Percentiles rank a stretch among this genome's conserved stretches.
Conservation (phyloP, 2,888 invertebrate genomes). For the Himalopsyche kuldschensis region DNA sequence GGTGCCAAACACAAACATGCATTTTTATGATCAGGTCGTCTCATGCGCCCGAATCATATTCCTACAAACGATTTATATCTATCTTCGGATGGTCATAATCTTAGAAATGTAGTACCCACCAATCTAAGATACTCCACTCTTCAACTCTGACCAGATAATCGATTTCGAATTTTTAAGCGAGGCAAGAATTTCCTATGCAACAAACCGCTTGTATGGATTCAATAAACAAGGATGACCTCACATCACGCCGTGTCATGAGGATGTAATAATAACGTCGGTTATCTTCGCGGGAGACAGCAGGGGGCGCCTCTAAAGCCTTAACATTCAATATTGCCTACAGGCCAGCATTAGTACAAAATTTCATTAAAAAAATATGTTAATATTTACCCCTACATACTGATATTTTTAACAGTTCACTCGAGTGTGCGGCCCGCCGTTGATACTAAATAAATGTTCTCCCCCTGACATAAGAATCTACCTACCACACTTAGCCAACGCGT, state of each 20-base stretch:
- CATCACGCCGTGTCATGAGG: neutral
- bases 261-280: neutral
- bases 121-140: neutral
- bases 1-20: too few relatives aligned
- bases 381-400: too few relatives aligned
- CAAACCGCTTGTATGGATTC: neutral
- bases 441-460: neutral
- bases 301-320: neutral
- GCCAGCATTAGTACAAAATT: too few relatives aligned
- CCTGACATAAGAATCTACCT: too few relatives aligned
- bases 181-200: neutral
- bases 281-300: neutral
- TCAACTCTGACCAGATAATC: neutral
- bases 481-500: too few relatives aligned
- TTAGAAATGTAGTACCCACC: neutral
- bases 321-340: neutral
- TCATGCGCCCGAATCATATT: too few relatives aligned
- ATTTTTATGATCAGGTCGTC: too few relatives aligned
- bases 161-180: neutral
- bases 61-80: neutral
- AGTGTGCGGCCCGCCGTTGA: too few relatives aligned
- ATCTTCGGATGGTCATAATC: neutral
- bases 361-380: neutral
- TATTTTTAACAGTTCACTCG: too few relatives aligned
- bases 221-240: conserved; percentile 1